A percentile compares a stretch with the other conserved stretches of the same genome.
phyloP scores from a whole-genome alignment of 2,888 invertebrate species.

The Parthenolecanium corni region DNA sequence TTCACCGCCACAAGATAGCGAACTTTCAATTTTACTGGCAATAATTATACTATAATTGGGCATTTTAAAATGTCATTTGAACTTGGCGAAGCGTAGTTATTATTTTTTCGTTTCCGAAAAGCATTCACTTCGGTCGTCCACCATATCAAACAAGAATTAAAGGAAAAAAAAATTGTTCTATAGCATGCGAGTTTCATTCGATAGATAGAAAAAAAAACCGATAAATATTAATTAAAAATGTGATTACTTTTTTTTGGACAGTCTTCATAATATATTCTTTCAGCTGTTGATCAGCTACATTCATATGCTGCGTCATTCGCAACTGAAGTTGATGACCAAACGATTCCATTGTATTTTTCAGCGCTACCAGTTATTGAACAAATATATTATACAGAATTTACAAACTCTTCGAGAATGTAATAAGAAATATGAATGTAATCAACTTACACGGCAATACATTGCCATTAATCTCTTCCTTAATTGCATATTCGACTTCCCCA shows the following conservation, averaged over 20 bases:
- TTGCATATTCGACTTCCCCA: constrained; percentile 11
- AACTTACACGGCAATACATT: constrained; percentile 20
- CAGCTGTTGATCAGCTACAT: constrained; percentile 59
- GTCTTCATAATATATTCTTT: constrained; percentile 70
- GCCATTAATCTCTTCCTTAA: constrained; percentile 17
- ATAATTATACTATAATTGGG: too few relatives aligned
- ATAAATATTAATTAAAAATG: constrained; percentile 30
- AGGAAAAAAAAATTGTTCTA: too few relatives aligned
- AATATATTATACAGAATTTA: neutral
- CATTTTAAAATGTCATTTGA: too few relatives aligned
- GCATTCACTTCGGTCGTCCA: too few relatives aligned
- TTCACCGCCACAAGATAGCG: too few relatives aligned
- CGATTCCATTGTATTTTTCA: constrained; percentile 19
- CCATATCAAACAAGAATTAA: too few relatives aligned
- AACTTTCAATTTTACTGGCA: too few relatives aligned
- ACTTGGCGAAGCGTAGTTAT: too few relatives aligned
- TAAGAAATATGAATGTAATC: neutral
- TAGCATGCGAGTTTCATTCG: too few relatives aligned
- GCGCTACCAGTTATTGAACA: neutral
- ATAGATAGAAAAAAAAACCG: too few relatives aligned
- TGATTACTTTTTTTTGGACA: constrained; percentile 66
- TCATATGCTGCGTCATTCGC: constrained; percentile 60
- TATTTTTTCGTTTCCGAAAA: too few relatives aligned
- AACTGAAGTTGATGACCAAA: constrained; percentile 38
- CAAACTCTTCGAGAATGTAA: neutral